These are phyloP conservation scores for Aldrovandia affinis DNA, from an alignment of 2,797 vertebrate genomes.

Conservation along the genomic window DNA sequence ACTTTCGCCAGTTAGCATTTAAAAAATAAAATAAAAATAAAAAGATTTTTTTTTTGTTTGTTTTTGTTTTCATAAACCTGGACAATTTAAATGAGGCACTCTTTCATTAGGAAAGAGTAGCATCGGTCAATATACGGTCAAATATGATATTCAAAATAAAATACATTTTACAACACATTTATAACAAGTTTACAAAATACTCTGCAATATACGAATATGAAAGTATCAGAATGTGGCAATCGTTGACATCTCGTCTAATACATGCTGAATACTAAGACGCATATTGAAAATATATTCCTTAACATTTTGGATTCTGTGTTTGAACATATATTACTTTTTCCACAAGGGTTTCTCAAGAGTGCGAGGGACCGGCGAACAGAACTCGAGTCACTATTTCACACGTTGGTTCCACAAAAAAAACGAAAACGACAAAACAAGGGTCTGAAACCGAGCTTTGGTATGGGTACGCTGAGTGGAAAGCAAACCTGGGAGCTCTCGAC, in stretches of 20 bases:
- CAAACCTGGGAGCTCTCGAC: not conserved
- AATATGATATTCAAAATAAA: slow-evolving; percentile 9
- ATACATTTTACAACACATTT: not conserved
- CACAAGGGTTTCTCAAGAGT: not conserved
- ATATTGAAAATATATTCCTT: slow-evolving; percentile 19
- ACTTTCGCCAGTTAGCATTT: not conserved
- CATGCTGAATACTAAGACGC: not conserved
- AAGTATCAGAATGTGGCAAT: not conserved
- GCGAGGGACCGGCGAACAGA: not conserved
- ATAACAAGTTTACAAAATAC: not conserved
- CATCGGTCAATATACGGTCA: not conserved
- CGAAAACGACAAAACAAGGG: no score
- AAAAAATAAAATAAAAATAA: not conserved
- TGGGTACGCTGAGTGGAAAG: not conserved
- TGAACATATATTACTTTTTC: not conserved
- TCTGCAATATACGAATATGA: slow-evolving; percentile 17
- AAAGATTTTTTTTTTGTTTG: not conserved
- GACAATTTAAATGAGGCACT: slow-evolving; percentile 15
- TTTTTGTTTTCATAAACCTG: not conserved
- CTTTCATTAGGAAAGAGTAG: not conserved
- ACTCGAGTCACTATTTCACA: not conserved
- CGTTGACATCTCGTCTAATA: not conserved
- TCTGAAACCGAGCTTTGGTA: not conserved
- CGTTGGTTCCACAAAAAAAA: not conserved
- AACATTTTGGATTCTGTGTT: not conserved